A percentile compares a stretch with the other conserved stretches of the same genome.
Evolutionary conservation across 2,888 invertebrate genomes (phyloP).

Genomic region (Dasypolia templi): DNA sequence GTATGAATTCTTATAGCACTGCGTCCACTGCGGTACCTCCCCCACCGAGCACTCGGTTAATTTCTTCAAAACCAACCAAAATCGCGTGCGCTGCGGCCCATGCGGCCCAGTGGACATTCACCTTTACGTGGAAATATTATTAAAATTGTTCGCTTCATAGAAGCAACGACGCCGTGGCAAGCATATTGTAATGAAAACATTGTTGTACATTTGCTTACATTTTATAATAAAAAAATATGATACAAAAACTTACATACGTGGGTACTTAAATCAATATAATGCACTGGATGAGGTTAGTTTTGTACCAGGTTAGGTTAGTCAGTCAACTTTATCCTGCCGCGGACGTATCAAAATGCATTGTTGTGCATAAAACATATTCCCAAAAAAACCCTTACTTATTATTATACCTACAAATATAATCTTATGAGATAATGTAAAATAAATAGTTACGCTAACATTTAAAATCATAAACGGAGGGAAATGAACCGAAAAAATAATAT

Average conservation of each 20-base stretch:
- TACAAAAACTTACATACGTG: constrained; percentile 84
- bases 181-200: constrained; percentile 74
- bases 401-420: constrained; percentile 67
- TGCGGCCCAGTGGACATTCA: not conserved
- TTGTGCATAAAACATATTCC: constrained; percentile 84
- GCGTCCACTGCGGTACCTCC: not conserved
- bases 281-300: constrained; percentile 87
- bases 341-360: constrained; percentile 83
- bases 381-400: constrained; percentile 74
- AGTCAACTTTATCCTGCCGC: constrained; percentile 77
- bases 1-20: too few relatives aligned
- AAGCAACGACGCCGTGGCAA: constrained; percentile 85
- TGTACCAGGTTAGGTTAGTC: constrained; percentile 83
- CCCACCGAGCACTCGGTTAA: not conserved
- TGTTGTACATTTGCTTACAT: constrained; percentile 81
- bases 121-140: constrained; percentile 53
- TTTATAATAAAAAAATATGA: constrained; percentile 80
- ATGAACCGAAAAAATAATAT: constrained; percentile 70
- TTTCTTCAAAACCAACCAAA: not conserved
- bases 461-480: constrained; percentile 84
- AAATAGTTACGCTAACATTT: constrained; percentile 82
- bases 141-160: constrained; percentile 82
- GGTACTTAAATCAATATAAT: constrained; percentile 85
- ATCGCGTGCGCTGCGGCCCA: not conserved
- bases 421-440: constrained; percentile 77